phyloP scores from a whole-genome alignment of 1,140 invertebrate species.

The Papilio dardanus region DNA sequence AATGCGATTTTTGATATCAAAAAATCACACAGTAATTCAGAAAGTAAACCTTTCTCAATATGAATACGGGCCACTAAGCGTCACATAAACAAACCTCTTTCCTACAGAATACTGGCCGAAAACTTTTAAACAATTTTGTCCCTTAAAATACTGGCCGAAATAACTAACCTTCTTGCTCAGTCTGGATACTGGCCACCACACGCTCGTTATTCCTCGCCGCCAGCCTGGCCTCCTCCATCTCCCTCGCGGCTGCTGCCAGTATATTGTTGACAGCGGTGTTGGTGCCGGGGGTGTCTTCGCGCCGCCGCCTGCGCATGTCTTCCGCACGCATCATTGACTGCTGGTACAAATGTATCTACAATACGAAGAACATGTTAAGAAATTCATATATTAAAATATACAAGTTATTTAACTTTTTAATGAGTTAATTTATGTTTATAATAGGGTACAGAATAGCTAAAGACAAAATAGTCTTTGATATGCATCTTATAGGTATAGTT shows the following conservation, averaged over 20 bases:
- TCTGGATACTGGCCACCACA: slow-evolving; percentile 74
- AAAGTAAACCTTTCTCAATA: not conserved
- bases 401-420: too few relatives aligned
- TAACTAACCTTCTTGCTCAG: slow-evolving; percentile 61
- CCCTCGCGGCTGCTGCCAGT: slow-evolving; percentile 72
- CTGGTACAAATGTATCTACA: slow-evolving; percentile 80
- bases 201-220: slow-evolving; percentile 51
- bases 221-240: slow-evolving; percentile 76
- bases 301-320: slow-evolving; percentile 69
- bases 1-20: not conserved
- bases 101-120: slow-evolving; percentile 71
- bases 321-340: slow-evolving; percentile 78
- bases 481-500: not conserved
- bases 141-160: slow-evolving; percentile 67
- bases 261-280: slow-evolving; percentile 79
- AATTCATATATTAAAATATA: not conserved
- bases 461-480: not conserved
- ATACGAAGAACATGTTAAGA: not conserved
- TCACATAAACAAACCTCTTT: slow-evolving; percentile 47
- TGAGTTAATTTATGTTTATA: too few relatives aligned
- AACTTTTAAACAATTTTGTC: too few relatives aligned
- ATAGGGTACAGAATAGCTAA: not conserved
- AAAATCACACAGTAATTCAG: not conserved
- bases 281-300: slow-evolving; percentile 69
- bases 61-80: not conserved